A percentile compares a stretch with the other conserved stretches of the same genome.
Conservation (phyloP, 1,140 invertebrate species). For the Cylas formicarius region DNA sequence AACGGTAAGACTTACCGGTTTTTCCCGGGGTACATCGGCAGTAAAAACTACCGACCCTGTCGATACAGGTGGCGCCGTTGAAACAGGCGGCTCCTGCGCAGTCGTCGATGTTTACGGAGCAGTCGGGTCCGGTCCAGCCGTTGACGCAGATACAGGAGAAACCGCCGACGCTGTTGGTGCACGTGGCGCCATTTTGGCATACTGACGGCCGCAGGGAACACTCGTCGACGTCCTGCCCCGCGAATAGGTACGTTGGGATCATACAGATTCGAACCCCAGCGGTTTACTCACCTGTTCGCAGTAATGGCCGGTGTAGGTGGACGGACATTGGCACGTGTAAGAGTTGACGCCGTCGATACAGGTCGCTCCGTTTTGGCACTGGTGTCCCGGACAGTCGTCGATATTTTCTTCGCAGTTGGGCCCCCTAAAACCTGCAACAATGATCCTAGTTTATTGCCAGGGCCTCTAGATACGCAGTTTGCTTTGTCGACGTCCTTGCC, state of each 20-base stretch:
- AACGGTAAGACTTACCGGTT: slow-evolving; percentile 69
- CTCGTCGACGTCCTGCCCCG: slow-evolving; percentile 64
- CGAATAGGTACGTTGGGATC: background rate
- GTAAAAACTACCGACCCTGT: slow-evolving; percentile 88
- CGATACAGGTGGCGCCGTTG: slow-evolving; percentile 94
- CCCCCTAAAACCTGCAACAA: slow-evolving; percentile 70
- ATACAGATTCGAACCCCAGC: background rate
- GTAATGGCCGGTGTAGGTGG: slow-evolving; percentile 76
- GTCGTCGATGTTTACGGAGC: slow-evolving; percentile 89
- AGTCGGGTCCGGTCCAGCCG: slow-evolving; percentile 87
- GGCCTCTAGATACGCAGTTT: too few species aligned
- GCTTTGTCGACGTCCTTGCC: too few species aligned
- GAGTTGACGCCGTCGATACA: slow-evolving; percentile 81
- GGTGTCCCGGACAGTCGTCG: slow-evolving; percentile 82
- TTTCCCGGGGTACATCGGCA: slow-evolving; percentile 94
- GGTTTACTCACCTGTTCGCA: slow-evolving; percentile 54
- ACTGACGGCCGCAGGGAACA: slow-evolving; percentile 71
- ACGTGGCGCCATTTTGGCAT: slow-evolving; percentile 92
- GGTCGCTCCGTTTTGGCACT: slow-evolving; percentile 85
- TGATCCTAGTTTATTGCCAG: too few species aligned
- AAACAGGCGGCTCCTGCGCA: slow-evolving; percentile 89
- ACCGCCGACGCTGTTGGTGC: slow-evolving; percentile 81
- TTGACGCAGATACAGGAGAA: slow-evolving; percentile 96
- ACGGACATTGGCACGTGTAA: slow-evolving; percentile 82
- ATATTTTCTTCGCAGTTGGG: slow-evolving; percentile 84